Evolutionary conservation across 1,140 invertebrate species (phyloP), one percentile per base, ranked within the genome.

Genomic region (Leptopilina clavipes): DNA sequence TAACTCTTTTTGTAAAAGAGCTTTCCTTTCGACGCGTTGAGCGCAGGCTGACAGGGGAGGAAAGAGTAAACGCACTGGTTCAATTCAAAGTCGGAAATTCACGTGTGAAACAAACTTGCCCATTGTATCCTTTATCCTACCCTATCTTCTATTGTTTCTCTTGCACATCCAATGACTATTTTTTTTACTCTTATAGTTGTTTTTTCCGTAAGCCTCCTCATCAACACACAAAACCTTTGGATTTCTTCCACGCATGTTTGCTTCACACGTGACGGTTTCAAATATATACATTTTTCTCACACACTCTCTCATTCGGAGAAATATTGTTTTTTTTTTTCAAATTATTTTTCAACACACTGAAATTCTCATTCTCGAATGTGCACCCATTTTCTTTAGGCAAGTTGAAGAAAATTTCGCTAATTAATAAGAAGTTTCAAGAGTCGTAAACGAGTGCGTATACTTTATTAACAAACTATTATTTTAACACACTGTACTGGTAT

Each of bases 81-180:
- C 14, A 44, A 40, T 78, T 82, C 44, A 25, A 71, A 84, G 72
- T 78, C 78, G 76, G 74, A 77, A 81, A 77, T 79, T 84, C 76
- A 84, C 75, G 83, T 77, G 77, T 78, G 81, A 84, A 83, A 80
- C 75, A 83, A 82, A 79, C 76, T 81, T 77, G 73, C 73, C 65
- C 73, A 19, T 40, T 65, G 17, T 73, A 72, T 31, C 72, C 52
- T 54, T 40, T 54, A 8, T 44, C 65, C 75, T 40, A 9, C 54
- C 44, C 45, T 44, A 19, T 12, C 45, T 1, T 48, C 40, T 74
- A 70, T 14, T 70, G 11, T 43, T 22, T 18, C 43, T 65, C 22
- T 70, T 31, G 43, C 52, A 65, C 73, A 56, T 40, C 9, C 54
- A 52, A 52, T 74, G 11, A 70, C 72, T 72, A 22, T 56, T 31